phyloP scores from a whole-genome alignment of 1,140 invertebrate species.

The Laupala kohalensis region DNA sequence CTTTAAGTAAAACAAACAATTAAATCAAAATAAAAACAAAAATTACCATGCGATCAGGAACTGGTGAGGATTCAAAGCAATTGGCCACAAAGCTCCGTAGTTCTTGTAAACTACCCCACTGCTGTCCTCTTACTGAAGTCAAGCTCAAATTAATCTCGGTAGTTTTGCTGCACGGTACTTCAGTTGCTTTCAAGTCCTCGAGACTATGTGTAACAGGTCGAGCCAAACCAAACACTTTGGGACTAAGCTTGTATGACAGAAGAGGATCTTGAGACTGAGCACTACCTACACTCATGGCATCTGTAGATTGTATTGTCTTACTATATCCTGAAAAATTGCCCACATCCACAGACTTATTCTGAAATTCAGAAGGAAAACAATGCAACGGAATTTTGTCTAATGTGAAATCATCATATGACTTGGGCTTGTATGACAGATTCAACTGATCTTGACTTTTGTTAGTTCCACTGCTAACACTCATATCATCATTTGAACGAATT shows the following conservation, averaged over 20 bases:
- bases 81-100: constrained; percentile 30
- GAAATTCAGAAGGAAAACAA: background rate
- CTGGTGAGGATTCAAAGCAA: constrained; percentile 12
- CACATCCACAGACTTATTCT: constrained; percentile 1
- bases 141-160: constrained; percentile 14
- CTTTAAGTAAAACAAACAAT: background rate
- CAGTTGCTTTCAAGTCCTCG: constrained; percentile 36
- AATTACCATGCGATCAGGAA: constrained; percentile 9
- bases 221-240: constrained; percentile 36
- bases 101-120: constrained; percentile 45
- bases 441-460: constrained; percentile 9
- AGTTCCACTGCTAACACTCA: constrained; percentile 12
- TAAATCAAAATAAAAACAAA: background rate
- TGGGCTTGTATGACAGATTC: background rate
- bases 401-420: constrained; percentile 10
- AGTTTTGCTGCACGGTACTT: constrained; percentile 20
- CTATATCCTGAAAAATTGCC: background rate
- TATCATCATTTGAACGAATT: constrained; percentile 4
- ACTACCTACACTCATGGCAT: constrained; percentile 10
- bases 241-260: constrained; percentile 27
- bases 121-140: constrained; percentile 26
- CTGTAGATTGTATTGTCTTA: constrained; percentile 6
- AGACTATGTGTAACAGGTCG: constrained; percentile 32
- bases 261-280: constrained; percentile 9
- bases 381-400: background rate